These are phyloP conservation scores for Protosalanx chinensis DNA, from an alignment of 2,797 vertebrate species.

Conservation along the genomic window DNA sequence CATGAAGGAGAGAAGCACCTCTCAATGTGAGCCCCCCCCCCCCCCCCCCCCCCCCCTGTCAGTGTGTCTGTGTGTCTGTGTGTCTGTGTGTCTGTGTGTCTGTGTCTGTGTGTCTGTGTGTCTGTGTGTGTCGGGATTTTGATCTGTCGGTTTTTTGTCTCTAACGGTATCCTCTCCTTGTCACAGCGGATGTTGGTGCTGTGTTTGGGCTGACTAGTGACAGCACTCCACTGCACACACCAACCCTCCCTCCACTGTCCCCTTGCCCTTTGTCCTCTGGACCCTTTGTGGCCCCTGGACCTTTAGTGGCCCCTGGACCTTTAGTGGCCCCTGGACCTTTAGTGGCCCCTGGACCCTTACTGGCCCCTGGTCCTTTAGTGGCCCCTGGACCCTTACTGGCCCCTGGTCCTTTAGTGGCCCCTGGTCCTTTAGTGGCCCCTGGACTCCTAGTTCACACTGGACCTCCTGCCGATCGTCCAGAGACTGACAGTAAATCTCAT, in stretches of 20 bases:
- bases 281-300: background rate
- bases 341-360: no score
- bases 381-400: background rate
- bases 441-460: constrained; percentile 11
- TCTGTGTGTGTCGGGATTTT: no score
- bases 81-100: no score
- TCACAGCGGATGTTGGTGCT: constrained; percentile 64
- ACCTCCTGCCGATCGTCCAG: constrained; percentile 38
- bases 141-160: background rate
- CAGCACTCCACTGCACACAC: constrained; percentile 75
- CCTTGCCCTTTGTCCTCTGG: constrained; percentile 49
- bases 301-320: no score
- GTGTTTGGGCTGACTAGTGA: constrained; percentile 54
- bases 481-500: constrained; percentile 57
- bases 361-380: background rate
- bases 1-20: constrained; percentile 87
- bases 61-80: no score
- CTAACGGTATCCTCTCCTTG: background rate
- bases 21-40: constrained; percentile 67
- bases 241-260: constrained; percentile 71
- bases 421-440: constrained; percentile 7
- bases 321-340: no score
- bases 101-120: no score
- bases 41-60: no score
- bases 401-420: constrained; percentile 7